A percentile compares a stretch with the other conserved stretches of the same genome.
phyloP scores from a whole-genome alignment of 2,888 invertebrate species.

The Pyrocoelia pectoralis region DNA sequence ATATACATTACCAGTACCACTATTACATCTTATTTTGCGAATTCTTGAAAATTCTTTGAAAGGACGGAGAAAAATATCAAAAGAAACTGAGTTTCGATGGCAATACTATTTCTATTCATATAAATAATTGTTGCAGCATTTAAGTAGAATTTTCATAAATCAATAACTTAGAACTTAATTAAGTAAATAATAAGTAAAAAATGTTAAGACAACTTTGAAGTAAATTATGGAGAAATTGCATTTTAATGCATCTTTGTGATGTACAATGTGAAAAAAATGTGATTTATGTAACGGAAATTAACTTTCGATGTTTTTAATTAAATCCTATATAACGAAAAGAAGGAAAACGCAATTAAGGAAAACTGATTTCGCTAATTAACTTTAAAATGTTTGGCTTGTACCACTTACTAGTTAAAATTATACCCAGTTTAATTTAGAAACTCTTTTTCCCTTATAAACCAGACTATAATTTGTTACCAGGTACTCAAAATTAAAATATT shows the following conservation, averaged over 20 bases:
- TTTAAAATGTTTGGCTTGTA: slow-evolving; percentile 1
- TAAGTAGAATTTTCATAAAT: too few species aligned
- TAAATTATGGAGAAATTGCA: background rate
- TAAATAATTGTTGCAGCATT: too few species aligned
- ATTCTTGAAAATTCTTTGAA: too few species aligned
- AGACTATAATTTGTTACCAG: background rate
- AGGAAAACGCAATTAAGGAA: slow-evolving; percentile 7
- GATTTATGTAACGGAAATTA: slow-evolving; percentile 11
- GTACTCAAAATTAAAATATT: background rate
- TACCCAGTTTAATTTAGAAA: background rate
- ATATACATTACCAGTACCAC: too few species aligned
- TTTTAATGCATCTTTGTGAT: background rate
- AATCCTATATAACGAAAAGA: slow-evolving; percentile 6
- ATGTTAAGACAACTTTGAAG: background rate
- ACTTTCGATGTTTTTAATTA: slow-evolving; percentile 12
- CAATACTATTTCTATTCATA: too few species aligned
- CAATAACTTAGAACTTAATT: too few species aligned
- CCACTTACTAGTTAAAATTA: slow-evolving; percentile 4
- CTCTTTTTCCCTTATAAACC: background rate
- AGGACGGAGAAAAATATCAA: too few species aligned
- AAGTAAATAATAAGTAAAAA: too few species aligned
- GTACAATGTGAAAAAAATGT: background rate
- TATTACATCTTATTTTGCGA: too few species aligned
- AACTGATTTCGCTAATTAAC: slow-evolving; percentile 11
- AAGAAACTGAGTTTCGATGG: too few species aligned